These are phyloP conservation scores for Phymanthus crucifer DNA, from an alignment of 92 coral and sea anemone species.

Conservation along the genomic window DNA sequence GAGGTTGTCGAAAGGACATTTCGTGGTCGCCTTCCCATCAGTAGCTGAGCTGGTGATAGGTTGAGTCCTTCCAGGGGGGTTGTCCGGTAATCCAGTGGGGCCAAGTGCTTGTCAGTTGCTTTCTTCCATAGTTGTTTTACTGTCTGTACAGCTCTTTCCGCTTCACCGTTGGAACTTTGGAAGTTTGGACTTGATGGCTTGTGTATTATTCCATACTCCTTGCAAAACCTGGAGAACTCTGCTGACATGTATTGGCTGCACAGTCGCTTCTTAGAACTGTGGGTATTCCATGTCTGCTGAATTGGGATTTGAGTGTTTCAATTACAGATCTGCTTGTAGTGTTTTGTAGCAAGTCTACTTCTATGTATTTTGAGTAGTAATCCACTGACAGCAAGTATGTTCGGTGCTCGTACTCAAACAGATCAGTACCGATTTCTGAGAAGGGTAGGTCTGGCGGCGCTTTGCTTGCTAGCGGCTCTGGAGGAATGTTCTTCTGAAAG, in stretches of 20 bases:
- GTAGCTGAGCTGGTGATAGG: slow-evolving; percentile 43
- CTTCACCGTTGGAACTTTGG: slow-evolving; percentile 28
- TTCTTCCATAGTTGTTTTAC: slow-evolving; percentile 35
- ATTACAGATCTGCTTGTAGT: slow-evolving; percentile 23
- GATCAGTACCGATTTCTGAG: slow-evolving; percentile 34
- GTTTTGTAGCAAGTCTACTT: slow-evolving; percentile 44
- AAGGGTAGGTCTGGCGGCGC: slow-evolving; percentile 30
- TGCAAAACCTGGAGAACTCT: slow-evolving; percentile 28
- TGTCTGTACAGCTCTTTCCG: slow-evolving; percentile 40
- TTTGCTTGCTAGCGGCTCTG: slow-evolving; percentile 29
- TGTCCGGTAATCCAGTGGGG: slow-evolving; percentile 43
- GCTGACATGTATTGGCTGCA: slow-evolving; percentile 31
- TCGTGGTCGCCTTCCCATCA: slow-evolving; percentile 36
- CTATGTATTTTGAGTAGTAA: slow-evolving; percentile 41
- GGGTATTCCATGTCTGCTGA: slow-evolving; percentile 44
- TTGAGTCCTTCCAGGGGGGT: slow-evolving; percentile 40
- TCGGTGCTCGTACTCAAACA: slow-evolving; percentile 32
- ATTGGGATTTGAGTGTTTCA: slow-evolving; percentile 37
- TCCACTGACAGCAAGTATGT: slow-evolving; percentile 42
- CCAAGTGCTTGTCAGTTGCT: slow-evolving; percentile 33
- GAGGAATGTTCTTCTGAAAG: slow-evolving; percentile 22
- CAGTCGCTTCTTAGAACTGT: slow-evolving; percentile 34
- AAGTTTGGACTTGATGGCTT: slow-evolving; percentile 8
- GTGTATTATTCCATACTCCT: slow-evolving; percentile 12
- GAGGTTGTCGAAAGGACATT: slow-evolving; percentile 16